A percentile compares a stretch with the other conserved stretches of the same genome.
Conservation (phyloP, 2,113 vertebrate genomes). For the Carollia perspicillata region DNA sequence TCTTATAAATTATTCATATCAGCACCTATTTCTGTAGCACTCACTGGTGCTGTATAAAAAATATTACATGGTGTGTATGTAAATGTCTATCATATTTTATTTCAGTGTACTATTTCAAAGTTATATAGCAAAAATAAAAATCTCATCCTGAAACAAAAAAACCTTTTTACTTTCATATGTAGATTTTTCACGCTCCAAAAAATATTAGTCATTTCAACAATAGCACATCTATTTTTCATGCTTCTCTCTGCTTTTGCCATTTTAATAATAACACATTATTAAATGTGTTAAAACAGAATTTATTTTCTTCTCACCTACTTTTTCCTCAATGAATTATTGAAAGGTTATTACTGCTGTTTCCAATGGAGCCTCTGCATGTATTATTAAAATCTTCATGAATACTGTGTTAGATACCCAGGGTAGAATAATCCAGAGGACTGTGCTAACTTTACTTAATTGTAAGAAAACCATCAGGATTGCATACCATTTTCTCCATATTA, state of each 20-base stretch:
- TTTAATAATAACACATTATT: slow-evolving; percentile 58
- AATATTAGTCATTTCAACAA: slow-evolving; percentile 36
- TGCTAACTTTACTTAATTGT: not conserved
- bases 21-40: slow-evolving; percentile 31
- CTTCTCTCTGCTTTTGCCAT: slow-evolving; percentile 49
- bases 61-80: not conserved
- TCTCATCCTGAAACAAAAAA: slow-evolving; percentile 1
- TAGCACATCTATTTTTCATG: slow-evolving; percentile 41
- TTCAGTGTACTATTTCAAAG: not conserved
- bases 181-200: not conserved
- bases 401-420: not conserved
- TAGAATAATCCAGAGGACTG: not conserved
- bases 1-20: slow-evolving; percentile 63
- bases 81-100: slow-evolving; percentile 50
- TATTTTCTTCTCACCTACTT: slow-evolving; percentile 41
- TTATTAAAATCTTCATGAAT: slow-evolving; percentile 26
- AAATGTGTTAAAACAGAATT: slow-evolving; percentile 31
- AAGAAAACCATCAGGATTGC: not conserved
- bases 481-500: not conserved
- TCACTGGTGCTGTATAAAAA: slow-evolving; percentile 31
- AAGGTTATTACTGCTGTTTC: slow-evolving; percentile 50
- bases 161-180: slow-evolving; percentile 2
- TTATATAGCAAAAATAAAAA: slow-evolving; percentile 28
- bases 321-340: slow-evolving; percentile 57
- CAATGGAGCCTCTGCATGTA: slow-evolving; percentile 8